These are phyloP conservation scores for Tinamus major DNA, from an alignment of 2,797 vertebrate genomes.

Conservation along the genomic window DNA sequence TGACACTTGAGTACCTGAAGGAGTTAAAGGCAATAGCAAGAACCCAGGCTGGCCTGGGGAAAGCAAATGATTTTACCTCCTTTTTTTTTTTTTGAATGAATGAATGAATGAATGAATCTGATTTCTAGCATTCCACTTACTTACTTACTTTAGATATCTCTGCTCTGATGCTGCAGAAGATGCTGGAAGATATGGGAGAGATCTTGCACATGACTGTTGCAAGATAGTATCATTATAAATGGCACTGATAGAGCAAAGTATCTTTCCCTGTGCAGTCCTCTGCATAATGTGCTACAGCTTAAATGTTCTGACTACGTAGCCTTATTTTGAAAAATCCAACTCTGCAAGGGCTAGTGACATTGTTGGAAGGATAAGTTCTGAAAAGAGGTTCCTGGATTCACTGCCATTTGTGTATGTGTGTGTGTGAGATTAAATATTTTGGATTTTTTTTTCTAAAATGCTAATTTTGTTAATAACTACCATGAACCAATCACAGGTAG, in stretches of 20 bases:
- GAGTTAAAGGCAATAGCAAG: conserved; percentile 19
- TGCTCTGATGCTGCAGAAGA: conserved; percentile 53
- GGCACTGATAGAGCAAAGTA: conserved; percentile 30
- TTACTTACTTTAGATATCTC: conserved; percentile 61
- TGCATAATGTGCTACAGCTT: neutral
- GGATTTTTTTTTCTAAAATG: neutral
- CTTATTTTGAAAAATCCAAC: conserved; percentile 12
- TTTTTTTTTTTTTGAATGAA: conserved; percentile 37
- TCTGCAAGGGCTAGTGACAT: neutral
- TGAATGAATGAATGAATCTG: conserved; percentile 12
- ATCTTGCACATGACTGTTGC: conserved; percentile 66
- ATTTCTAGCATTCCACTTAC: conserved; percentile 37
- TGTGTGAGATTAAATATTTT: neutral
- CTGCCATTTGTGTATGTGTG: neutral
- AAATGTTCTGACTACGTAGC: neutral
- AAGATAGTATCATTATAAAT: conserved; percentile 50
- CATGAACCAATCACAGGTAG: neutral
- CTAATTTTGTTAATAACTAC: neutral
- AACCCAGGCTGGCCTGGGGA: conserved; percentile 28
- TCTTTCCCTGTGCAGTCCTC: conserved; percentile 30
- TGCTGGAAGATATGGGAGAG: conserved; percentile 49
- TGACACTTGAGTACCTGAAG: neutral
- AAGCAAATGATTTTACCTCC: conserved; percentile 28
- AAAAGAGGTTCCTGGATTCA: neutral
- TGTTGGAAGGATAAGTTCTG: neutral